Evolutionary conservation across 2,888 invertebrate species (phyloP), one percentile per base, ranked within the genome.

Genomic region (Petrolisthes manimaculis): DNA sequence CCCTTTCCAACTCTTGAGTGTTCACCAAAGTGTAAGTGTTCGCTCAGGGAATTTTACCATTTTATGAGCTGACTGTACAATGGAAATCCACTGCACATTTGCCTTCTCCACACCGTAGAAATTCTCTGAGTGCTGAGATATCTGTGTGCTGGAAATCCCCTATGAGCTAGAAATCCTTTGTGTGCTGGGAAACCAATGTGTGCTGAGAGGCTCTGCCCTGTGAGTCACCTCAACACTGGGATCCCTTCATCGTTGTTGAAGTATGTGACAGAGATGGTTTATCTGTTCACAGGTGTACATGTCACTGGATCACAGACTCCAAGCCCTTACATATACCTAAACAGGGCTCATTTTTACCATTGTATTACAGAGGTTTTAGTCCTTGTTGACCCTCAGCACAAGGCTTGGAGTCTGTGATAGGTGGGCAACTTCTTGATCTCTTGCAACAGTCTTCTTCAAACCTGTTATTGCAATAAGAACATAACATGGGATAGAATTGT

Each of bases 401-500:
- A 83, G 79, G 71, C 83, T 83, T 83, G 83, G 77, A 83, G 87
- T 87, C 79, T 87, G 53, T 83, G 87, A 87, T 87, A 55, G 24
- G 71, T 79, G 81, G 83, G 67, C 87, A 74, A 53, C 77, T 83
- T 87, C 87, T 67, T 83, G 79, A 87, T 83, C 83, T 79, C 79
- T 83, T 83, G 83, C 18, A 71, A 83, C 83, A 84, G 81, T 88
- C 88, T 88, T 80, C 88, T 88, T 88, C 81, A 75, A 88, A 74
- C 88, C 84, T 84, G 84, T 84, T 88, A 84, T 84, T 88, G 88
- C 84, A 84, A 84, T 84, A 88, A 88, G 75, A 80, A 88, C 84
- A 88, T 84, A 88, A 88, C 84, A 84, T 84, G 88, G 71, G 88
- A 84, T 88, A 88, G 88, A 84, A 84, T 88, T 88, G 88, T 88